Base-by-base conservation (phyloP, 2,888 invertebrate species). In the Branchipolynoe longqiensis region DNA sequence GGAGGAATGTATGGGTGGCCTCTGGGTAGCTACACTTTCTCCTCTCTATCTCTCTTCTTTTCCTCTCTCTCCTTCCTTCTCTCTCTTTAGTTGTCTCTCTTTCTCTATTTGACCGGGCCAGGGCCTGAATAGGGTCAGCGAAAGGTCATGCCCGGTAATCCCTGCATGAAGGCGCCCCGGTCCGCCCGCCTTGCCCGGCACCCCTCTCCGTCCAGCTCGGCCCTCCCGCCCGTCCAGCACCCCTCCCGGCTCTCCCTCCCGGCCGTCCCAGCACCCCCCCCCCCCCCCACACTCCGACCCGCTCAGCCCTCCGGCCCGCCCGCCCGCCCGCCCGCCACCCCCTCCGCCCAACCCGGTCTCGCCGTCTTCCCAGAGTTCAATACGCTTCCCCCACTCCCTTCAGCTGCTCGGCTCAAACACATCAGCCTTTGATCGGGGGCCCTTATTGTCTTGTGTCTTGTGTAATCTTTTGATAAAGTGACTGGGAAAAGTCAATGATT, bases 401-500 rank as follows among this genome's bases (percentile, higher is more conserved):
- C 62, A 6, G 62, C n/a, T 25, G 62, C 62, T 25, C 25, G 31
- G 25, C 69, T 69, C 69, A 78, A 78, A 78, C 78, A 78, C 78
- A 78, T 54, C 78, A 41, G 48, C 31, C 78, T 78, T 78, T 78
- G 78, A 78, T 78, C 78, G 25, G 25, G 38, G 48, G n/a, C 28
- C 78, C 78, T 78, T 78, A 78, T 78, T 78, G 78, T 78, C 78
- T 78, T 78, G 78, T 12, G 28, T 28, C 12, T 12, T 33, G 48
- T 48, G 78, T 78, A 82, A 82, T 58, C 82, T 82, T 58, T 82
- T 82, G 58, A 82, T 82, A 59, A 82, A 59, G 59, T 82, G 82
- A 82, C 82, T 38, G 59, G 58, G 82, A 58, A 82, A 82, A 82
- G 59, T 82, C 82, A 82, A 82, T 82, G 59, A 82, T 58, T 56